Evolutionary conservation across 1,140 invertebrate genomes (phyloP).

Genomic region (Geopemphigus sp.): DNA sequence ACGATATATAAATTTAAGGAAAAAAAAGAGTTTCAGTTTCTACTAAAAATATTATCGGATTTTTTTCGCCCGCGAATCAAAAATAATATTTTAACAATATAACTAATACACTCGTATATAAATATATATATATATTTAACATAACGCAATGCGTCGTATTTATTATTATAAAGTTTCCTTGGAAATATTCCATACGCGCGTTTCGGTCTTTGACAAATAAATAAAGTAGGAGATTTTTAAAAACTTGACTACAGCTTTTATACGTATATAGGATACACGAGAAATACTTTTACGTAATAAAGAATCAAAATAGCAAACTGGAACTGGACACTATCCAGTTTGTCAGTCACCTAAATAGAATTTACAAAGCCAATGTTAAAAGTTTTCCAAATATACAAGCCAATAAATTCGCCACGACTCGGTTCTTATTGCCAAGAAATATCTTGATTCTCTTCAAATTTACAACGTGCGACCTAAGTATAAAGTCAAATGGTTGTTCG

Average conservation of each 20-base stretch:
- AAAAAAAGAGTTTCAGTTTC: too few relatives aligned
- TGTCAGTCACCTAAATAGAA: slow-evolving; percentile 4
- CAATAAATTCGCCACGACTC: slow-evolving; percentile 7
- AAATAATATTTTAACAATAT: too few relatives aligned
- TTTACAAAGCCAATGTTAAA: slow-evolving; percentile 21
- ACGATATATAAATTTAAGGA: too few relatives aligned
- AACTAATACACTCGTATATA: too few relatives aligned
- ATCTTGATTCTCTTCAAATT: neutral
- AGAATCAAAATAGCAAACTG: neutral
- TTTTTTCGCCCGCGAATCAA: too few relatives aligned
- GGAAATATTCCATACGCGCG: slow-evolving; percentile 5
- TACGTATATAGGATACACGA: neutral
- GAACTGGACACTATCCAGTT: slow-evolving; percentile 31
- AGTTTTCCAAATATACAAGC: slow-evolving; percentile 1
- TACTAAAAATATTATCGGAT: too few relatives aligned
- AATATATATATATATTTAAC: neutral
- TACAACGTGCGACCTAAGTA: neutral
- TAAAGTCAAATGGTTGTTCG: neutral
- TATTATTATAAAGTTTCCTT: slow-evolving; percentile 2
- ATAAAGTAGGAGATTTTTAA: neutral
- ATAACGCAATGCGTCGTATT: neutral
- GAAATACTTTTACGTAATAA: slow-evolving; percentile 1
- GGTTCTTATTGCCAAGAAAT: slow-evolving; percentile 15
- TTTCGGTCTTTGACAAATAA: neutral
- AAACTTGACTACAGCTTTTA: neutral